Base-by-base conservation (phyloP, 2,888 invertebrate species). In the Agrochola macilenta region DNA sequence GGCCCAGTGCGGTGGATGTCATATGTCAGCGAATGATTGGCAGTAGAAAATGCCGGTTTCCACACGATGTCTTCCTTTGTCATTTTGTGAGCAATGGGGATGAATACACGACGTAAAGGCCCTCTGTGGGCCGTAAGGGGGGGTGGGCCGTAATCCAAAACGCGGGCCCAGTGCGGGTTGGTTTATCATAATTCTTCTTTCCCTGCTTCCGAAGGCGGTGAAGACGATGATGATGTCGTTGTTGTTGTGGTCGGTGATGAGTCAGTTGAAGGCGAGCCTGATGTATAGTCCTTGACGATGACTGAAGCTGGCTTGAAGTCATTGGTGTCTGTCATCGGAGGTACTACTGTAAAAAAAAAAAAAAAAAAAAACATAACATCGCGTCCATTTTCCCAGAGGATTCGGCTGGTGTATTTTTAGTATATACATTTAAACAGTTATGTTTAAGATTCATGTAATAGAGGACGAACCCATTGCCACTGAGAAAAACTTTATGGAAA, bases 221-320 rank as follows among this genome's bases (percentile, higher is more conserved):
- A 14, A 49, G 49, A 23, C 4, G 72, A 30, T 14, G n/a, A n/a
- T n/a, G n/a, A n/a, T n/a, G n/a, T n/a, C n/a, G n/a, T 11, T 4
- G n/a, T 5, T 0, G 70, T 69, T 0, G 73, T 43, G 0, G 74
- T 49, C 0, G 30, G 2, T 7, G 74, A n/a, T 58, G 74, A 12
- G n/a, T 58, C 70, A 26, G 71, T n/a, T 14, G 52, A 0, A 3
- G 39, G 3, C 3, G 20, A 7, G 4, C 7, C 72, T 26, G 52
- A 39, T 17, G 39, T 23, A 49, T 60, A 74, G 1, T 74, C 74
- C 17, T 75, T 23, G 1, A 49, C 1, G 17, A 76, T 60, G 5
- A 12, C 7, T n/a, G 26, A 0, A 1, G 26, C 39, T 11, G 74
- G 74, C 60, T 76, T 39, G 26, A 75, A 76, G 7, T 60, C 35